Evolutionary conservation across 2,113 vertebrate species (phyloP).

Genomic region (Salvelinus fontinalis): DNA sequence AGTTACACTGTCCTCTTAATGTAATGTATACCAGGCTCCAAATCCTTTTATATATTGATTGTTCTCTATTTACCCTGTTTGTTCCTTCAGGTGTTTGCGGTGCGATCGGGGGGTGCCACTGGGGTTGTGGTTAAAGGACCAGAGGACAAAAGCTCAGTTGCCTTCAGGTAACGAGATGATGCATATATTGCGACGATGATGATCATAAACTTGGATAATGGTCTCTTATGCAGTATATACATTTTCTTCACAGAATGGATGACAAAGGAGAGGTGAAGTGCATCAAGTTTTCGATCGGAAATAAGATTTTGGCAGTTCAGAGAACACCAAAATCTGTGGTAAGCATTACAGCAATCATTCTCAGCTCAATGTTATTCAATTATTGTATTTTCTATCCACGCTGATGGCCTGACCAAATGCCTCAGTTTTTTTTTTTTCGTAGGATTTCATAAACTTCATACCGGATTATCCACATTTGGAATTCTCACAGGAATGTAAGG

Average conservation of each 20-base stretch:
- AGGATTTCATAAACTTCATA: slow-evolving; percentile 98
- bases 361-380: background rate
- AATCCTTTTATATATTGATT: no score
- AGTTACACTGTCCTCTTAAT: no score
- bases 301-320: slow-evolving; percentile 96
- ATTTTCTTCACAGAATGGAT: slow-evolving; percentile 85
- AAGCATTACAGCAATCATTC: slow-evolving; percentile 55
- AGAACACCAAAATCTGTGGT: slow-evolving; percentile 93
- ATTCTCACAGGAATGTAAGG: slow-evolving; percentile 97
- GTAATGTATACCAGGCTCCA: no score
- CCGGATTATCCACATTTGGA: slow-evolving; percentile 90
- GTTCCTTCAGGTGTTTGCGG: slow-evolving; percentile 88
- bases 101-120: slow-evolving; percentile 95
- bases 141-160: slow-evolving; percentile 90
- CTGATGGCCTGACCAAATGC: background rate
- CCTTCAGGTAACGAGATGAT: slow-evolving; percentile 84
- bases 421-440: slow-evolving; percentile 26
- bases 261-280: slow-evolving; percentile 98
- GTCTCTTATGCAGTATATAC: background rate
- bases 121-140: slow-evolving; percentile 96
- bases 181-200: background rate
- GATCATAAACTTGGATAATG: background rate
- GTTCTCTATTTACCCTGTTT: no score
- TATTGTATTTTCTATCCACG: background rate
- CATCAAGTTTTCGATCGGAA: slow-evolving; percentile 97